Evolutionary conservation across 2,113 vertebrate genomes (phyloP).

Genomic region (Pygoscelis adeliae): DNA sequence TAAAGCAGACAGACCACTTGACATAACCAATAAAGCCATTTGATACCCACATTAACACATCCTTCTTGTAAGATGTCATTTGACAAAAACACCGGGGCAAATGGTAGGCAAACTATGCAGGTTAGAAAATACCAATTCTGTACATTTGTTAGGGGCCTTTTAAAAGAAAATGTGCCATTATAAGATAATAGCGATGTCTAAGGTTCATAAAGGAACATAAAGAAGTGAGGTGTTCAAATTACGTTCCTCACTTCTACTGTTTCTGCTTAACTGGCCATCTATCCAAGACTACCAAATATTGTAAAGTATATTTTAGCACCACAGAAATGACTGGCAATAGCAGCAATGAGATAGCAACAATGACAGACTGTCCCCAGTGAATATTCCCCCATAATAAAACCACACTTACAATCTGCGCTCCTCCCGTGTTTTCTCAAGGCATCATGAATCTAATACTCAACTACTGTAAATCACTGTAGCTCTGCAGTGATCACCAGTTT

Average conservation of each 20-base stretch:
- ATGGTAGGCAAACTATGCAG: neutral
- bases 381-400: neutral
- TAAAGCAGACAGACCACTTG: neutral
- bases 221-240: conserved; percentile 25
- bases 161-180: conserved; percentile 4
- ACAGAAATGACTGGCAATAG: neutral
- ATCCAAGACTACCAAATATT: neutral
- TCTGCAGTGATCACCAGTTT: neutral
- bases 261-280: conserved; percentile 47
- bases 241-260: neutral
- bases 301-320: neutral
- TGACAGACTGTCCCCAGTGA: conserved; percentile 6
- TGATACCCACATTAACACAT: neutral
- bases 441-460: neutral
- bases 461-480: conserved; percentile 1
- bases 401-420: neutral
- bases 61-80: neutral
- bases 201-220: conserved; percentile 57
- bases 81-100: neutral
- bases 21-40: neutral
- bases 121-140: neutral
- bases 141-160: neutral
- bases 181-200: conserved; percentile 13
- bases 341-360: neutral
- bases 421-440: conserved; percentile 9